phyloP scores from a whole-genome alignment of 2,797 vertebrate genomes.

The Gouania willdenowi region DNA sequence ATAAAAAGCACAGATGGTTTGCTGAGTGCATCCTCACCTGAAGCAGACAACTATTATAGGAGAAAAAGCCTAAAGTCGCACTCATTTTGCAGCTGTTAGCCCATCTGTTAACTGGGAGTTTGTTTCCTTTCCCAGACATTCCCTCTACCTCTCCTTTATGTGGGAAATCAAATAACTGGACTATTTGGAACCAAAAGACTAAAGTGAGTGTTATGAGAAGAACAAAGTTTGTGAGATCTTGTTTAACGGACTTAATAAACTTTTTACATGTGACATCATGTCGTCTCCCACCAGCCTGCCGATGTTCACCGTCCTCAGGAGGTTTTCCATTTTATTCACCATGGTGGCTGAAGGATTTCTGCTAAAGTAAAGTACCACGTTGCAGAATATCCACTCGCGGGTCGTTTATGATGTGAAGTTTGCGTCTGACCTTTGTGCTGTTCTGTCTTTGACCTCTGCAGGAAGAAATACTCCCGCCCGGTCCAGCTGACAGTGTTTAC shows the following conservation, averaged over 20 bases:
- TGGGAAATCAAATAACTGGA: slow-evolving; percentile 96
- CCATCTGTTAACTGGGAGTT: background rate
- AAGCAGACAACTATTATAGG: too few species aligned
- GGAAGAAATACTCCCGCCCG: slow-evolving; percentile 87
- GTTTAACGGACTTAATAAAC: too few species aligned
- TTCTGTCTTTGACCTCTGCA: too few species aligned
- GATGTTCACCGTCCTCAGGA: slow-evolving; percentile 96
- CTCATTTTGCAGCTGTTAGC: too few species aligned
- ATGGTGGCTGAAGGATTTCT: slow-evolving; percentile 93
- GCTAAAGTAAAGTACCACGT: slow-evolving; percentile 82
- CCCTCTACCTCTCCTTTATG: slow-evolving; percentile 95
- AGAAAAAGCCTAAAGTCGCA: too few species aligned
- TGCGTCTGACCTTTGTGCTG: background rate
- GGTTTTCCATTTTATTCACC: slow-evolving; percentile 96
- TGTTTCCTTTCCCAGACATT: slow-evolving; percentile 79
- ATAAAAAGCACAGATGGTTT: too few species aligned
- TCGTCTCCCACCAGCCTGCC: slow-evolving; percentile 80
- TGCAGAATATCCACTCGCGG: slow-evolving; percentile 5
- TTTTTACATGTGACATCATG: too few species aligned
- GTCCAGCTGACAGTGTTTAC: slow-evolving; percentile 93
- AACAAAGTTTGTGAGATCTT: too few species aligned
- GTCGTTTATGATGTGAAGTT: too few species aligned
- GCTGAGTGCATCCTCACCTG: too few species aligned
- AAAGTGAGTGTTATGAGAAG: slow-evolving; percentile 76
- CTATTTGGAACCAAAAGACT: slow-evolving; percentile 94